phyloP scores from a whole-genome alignment of 2,797 vertebrate species.

The Thalassophryne amazonica region DNA sequence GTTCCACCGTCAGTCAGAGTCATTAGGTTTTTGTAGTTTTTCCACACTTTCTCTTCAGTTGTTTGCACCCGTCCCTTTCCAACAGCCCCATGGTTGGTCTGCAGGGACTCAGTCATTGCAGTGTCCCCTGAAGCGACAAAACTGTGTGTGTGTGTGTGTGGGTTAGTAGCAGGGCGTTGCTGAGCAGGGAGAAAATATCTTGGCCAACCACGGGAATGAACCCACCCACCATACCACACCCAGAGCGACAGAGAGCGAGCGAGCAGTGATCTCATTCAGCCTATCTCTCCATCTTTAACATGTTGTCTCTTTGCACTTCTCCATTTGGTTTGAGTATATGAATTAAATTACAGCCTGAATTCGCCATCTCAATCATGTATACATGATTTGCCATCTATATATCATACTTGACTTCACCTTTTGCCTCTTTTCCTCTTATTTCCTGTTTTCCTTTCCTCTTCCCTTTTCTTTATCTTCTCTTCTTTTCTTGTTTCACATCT shows the following conservation, averaged over 20 bases:
- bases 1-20: too few relatives aligned
- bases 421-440: not conserved
- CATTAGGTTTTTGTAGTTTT: too few relatives aligned
- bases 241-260: conserved; percentile 37
- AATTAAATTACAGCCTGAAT: too few relatives aligned
- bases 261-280: conserved; percentile 20
- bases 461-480: not conserved
- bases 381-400: conserved; percentile 6
- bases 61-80: too few relatives aligned
- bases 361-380: too few relatives aligned
- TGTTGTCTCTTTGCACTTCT: conserved; percentile 16
- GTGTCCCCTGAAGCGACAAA: too few relatives aligned
- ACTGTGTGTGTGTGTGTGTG: conserved; percentile 48
- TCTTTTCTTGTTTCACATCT: not conserved
- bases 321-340: conserved; percentile 27
- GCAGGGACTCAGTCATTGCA: too few relatives aligned
- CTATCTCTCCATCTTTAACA: conserved; percentile 14
- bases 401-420: not conserved
- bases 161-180: conserved; percentile 67
- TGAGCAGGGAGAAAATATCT: conserved; percentile 78
- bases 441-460: not conserved
- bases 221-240: conserved; percentile 74
- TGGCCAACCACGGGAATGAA: conserved; percentile 64
- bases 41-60: too few relatives aligned
- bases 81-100: too few relatives aligned